Evolutionary conservation across 2,888 invertebrate genomes (phyloP).

Genomic region (Spodoptera picta): DNA sequence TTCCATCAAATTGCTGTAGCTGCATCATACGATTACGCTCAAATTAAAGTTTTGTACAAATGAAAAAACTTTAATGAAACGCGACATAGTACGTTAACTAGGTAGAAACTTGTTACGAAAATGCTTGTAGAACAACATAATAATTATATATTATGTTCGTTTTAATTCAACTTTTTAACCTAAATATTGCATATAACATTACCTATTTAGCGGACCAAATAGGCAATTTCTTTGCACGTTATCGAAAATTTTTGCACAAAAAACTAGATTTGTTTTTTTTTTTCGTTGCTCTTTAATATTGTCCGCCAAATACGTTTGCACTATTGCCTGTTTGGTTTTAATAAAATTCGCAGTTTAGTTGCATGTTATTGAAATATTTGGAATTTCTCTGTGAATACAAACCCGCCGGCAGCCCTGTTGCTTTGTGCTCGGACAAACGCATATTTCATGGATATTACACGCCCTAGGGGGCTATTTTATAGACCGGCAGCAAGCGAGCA

Average conservation of each 20-base stretch:
- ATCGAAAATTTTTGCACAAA: constrained; percentile 37
- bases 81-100: too few species aligned
- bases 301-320: constrained; percentile 31
- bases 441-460: constrained; percentile 74
- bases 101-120: too few species aligned
- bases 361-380: constrained; percentile 76
- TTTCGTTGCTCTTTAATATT: constrained; percentile 9
- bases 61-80: too few species aligned
- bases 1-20: too few species aligned
- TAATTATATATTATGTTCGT: too few species aligned
- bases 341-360: constrained; percentile 62
- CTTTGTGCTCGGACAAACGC: constrained; percentile 73
- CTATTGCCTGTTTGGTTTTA: constrained; percentile 49
- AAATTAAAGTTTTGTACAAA: too few species aligned
- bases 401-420: constrained; percentile 61
- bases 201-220: constrained; percentile 2
- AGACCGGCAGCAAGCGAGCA: constrained; percentile 45
- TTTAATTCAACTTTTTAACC: neutral
- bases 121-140: too few species aligned
- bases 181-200: neutral
- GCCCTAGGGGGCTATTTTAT: constrained; percentile 61
- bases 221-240: constrained; percentile 20
- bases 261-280: constrained; percentile 39
- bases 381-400: constrained; percentile 65
- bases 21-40: too few species aligned